Evolutionary conservation across 2,113 vertebrate species (phyloP).

Genomic region (Elgaria multicarinata): DNA sequence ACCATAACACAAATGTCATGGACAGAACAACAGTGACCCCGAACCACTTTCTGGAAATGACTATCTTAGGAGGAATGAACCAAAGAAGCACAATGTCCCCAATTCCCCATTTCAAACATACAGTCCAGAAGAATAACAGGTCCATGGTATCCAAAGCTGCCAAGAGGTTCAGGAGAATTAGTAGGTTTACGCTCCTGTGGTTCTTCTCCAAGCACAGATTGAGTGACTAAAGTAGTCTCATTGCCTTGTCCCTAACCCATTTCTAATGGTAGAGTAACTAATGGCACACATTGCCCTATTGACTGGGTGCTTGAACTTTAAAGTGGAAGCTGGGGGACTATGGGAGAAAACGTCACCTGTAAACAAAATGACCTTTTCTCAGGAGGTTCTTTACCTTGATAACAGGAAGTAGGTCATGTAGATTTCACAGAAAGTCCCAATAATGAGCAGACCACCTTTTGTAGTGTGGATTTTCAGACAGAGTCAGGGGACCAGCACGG

Average conservation of each 20-base stretch:
- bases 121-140: no score
- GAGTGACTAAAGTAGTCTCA: no score
- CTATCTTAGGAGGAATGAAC: neutral
- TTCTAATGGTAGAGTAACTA: constrained; percentile 1
- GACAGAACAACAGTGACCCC: neutral
- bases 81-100: no score
- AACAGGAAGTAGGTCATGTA: neutral
- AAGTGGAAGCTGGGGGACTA: neutral
- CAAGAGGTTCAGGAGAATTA: neutral
- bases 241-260: neutral
- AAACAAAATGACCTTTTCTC: constrained; percentile 5
- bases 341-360: neutral
- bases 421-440: constrained; percentile 1
- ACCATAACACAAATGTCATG: neutral
- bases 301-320: neutral
- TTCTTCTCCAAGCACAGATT: no score
- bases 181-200: neutral
- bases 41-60: neutral
- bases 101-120: neutral
- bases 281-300: neutral
- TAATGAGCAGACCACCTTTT: constrained; percentile 3
- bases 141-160: neutral
- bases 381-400: neutral
- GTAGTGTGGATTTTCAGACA: neutral
- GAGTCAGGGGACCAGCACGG: neutral